phyloP scores from a whole-genome alignment of 2,888 invertebrate species.

The Piscicola geometra region DNA sequence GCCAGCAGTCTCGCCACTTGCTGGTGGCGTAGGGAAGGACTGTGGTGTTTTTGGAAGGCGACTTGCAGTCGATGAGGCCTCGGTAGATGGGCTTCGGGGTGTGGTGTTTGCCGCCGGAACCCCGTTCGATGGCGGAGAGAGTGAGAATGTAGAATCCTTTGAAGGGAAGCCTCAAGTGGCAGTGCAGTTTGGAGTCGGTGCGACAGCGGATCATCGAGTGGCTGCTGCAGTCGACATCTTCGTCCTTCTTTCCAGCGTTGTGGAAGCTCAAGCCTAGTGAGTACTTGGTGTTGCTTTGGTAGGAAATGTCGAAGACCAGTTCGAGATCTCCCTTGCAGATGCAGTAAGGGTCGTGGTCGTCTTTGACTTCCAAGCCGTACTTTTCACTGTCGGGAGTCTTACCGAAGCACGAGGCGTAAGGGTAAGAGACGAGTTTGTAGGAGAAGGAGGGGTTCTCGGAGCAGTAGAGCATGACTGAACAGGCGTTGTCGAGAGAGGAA shows the following conservation, averaged over 20 bases:
- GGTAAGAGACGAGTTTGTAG: conserved; percentile 33
- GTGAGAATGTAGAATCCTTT: conserved; percentile 41
- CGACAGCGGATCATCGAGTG: conserved; percentile 30
- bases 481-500: conserved; percentile 52
- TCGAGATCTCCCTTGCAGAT: conserved; percentile 32
- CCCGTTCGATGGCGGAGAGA: conserved; percentile 30
- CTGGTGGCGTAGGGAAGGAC: conserved; percentile 40
- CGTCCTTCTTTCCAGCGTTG: neutral
- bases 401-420: conserved; percentile 40
- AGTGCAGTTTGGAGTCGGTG: conserved; percentile 35
- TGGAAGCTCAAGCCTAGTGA: conserved; percentile 3
- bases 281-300: conserved; percentile 31
- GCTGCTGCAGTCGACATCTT: conserved; percentile 25
- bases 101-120: conserved; percentile 14
- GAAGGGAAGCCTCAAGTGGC: conserved; percentile 36
- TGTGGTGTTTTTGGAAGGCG: conserved; percentile 24
- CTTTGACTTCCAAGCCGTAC: conserved; percentile 38
- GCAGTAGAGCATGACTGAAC: conserved; percentile 49
- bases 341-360: conserved; percentile 39
- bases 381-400: conserved; percentile 35
- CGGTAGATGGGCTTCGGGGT: conserved; percentile 30
- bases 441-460: conserved; percentile 28
- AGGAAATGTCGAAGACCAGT: conserved; percentile 23
- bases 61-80: conserved; percentile 39
- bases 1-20: conserved; percentile 41